These are phyloP conservation scores for Epistrophe eligans DNA, from an alignment of 2,888 invertebrate genomes.

Conservation along the genomic window DNA sequence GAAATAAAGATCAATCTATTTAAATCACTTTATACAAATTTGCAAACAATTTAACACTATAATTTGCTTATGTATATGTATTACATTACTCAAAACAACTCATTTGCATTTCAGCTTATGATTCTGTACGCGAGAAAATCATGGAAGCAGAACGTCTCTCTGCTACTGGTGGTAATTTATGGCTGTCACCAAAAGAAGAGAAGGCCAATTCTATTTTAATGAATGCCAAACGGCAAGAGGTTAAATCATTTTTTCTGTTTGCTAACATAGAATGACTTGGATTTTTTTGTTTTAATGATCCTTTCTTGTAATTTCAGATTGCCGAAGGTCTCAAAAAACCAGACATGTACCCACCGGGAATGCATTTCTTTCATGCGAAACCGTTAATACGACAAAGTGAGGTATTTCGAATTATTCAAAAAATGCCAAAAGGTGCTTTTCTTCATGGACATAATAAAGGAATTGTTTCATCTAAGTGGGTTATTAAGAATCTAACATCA, in stretches of 20 bases:
- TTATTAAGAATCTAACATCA: constrained; percentile 85
- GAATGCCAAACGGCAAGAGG: constrained; percentile 82
- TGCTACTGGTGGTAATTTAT: constrained; percentile 81
- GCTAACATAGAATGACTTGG: constrained; percentile 23
- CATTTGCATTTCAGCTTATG: constrained; percentile 79
- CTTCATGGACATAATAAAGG: constrained; percentile 86
- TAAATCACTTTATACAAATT: constrained; percentile 41
- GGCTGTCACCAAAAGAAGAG: constrained; percentile 81
- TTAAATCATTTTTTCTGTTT: constrained; percentile 26
- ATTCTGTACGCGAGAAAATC: constrained; percentile 82
- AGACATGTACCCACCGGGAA: constrained; percentile 85
- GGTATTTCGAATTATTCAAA: constrained; percentile 86
- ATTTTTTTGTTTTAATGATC: constrained; percentile 9
- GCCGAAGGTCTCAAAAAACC: constrained; percentile 81
- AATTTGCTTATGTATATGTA: constrained; percentile 21
- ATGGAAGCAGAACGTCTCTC: constrained; percentile 81
- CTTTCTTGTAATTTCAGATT: constrained; percentile 76
- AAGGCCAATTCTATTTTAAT: constrained; percentile 83
- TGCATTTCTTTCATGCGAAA: constrained; percentile 86
- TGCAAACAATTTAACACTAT: constrained; percentile 53
- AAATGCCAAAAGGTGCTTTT: constrained; percentile 87
- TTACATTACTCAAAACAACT: constrained; percentile 32
- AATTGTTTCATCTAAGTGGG: constrained; percentile 85
- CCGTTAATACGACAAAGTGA: constrained; percentile 85
- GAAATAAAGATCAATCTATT: constrained; percentile 14